phyloP scores from a whole-genome alignment of 2,888 invertebrate genomes.

The Epiperipatus broadwayi region DNA sequence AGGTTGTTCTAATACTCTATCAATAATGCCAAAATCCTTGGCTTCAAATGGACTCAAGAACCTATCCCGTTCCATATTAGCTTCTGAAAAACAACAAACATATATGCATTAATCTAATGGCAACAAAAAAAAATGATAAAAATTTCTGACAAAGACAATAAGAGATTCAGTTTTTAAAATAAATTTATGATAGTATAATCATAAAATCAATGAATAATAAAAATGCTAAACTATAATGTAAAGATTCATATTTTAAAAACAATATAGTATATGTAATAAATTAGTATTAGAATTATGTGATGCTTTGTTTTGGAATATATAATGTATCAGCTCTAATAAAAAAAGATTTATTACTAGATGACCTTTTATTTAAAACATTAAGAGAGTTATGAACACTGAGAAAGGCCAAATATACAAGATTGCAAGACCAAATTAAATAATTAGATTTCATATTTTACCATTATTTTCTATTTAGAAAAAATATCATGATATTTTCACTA shows the following conservation, averaged over 20 bases:
- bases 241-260: slow-evolving; percentile 8
- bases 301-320: too few species aligned
- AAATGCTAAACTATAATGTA: slow-evolving; percentile 1
- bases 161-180: slow-evolving; percentile 8
- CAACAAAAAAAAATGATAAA: slow-evolving; percentile 1
- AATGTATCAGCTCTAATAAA: too few species aligned
- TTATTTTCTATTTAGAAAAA: too few species aligned
- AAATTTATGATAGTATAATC: slow-evolving; percentile 1
- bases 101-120: slow-evolving; percentile 1
- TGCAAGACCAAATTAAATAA: too few species aligned
- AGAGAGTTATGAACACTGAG: too few species aligned
- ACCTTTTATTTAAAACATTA: too few species aligned
- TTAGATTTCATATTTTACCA: too few species aligned
- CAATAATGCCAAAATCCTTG: slow-evolving; percentile 75
- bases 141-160: not conserved
- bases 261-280: too few species aligned
- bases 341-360: too few species aligned
- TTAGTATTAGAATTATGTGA: too few species aligned
- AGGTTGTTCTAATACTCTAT: slow-evolving; percentile 72
- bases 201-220: slow-evolving; percentile 14
- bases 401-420: too few species aligned
- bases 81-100: slow-evolving; percentile 33
- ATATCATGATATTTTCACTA: too few species aligned
- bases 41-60: slow-evolving; percentile 87
- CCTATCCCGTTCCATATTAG: slow-evolving; percentile 77